Conservation (phyloP, 1,140 invertebrate genomes). For the Steinernema khuongi region DNA sequence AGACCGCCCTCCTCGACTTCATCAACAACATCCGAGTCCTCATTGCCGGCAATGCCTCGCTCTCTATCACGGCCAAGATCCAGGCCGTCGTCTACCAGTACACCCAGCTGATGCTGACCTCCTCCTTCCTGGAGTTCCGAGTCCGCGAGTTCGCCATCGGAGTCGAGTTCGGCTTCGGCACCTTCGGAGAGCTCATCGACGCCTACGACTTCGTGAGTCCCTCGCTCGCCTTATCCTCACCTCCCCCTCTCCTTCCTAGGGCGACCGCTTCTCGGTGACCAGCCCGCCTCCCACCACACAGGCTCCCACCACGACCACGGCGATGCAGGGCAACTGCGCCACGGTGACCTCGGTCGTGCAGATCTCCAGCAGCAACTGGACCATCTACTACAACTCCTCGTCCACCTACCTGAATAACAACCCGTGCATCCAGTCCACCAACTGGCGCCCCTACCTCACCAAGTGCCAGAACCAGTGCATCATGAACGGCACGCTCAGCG, state of each 20-base stretch:
- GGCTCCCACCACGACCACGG: not conserved
- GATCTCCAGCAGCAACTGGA: no score
- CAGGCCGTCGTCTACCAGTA: not conserved
- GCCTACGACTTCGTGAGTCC: not conserved
- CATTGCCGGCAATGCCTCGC: not conserved
- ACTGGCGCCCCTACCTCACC: not conserved
- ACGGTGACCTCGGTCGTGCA: not conserved
- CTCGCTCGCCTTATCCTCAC: not conserved
- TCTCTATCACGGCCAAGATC: not conserved
- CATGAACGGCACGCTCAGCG: not conserved
- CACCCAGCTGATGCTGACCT: not conserved
- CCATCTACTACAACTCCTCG: not conserved
- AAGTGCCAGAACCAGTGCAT: not conserved
- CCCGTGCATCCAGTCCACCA: not conserved
- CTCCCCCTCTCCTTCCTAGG: not conserved
- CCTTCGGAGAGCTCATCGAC: not conserved
- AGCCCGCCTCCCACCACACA: not conserved
- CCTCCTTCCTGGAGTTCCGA: not conserved
- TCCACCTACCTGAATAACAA: not conserved
- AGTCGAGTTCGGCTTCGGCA: not conserved
- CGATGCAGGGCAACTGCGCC: not conserved
- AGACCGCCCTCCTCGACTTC: not conserved
- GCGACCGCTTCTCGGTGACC: not conserved
- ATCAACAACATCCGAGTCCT: not conserved
- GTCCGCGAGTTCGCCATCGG: not conserved